These are phyloP conservation scores for Threskiornis aethiopicus DNA, from an alignment of 2,797 vertebrate species.

Conservation along the genomic window DNA sequence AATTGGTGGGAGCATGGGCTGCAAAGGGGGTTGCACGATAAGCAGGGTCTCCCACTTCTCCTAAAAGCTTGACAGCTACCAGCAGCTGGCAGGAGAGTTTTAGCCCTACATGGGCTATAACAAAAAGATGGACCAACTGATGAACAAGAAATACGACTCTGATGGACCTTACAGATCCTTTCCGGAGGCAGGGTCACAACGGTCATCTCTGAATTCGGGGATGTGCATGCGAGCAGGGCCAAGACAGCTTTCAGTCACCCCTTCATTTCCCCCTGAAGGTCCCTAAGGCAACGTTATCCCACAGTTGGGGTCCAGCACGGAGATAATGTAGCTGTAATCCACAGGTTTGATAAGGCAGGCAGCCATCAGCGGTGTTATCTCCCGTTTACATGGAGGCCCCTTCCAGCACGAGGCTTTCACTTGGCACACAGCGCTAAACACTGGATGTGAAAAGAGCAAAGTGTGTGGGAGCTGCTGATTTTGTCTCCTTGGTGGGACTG, in stretches of 20 bases:
- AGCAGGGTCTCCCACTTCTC: not conserved
- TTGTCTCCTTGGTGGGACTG: slow-evolving; percentile 41
- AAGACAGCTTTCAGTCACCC: not conserved
- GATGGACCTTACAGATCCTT: not conserved
- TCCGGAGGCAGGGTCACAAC: not conserved
- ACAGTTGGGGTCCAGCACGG: not conserved
- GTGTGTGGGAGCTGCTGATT: slow-evolving; percentile 62
- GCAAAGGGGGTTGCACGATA: not conserved
- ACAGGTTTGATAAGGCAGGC: slow-evolving; percentile 20
- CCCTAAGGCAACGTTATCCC: slow-evolving; percentile 1
- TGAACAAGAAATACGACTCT: not conserved
- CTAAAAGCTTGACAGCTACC: not conserved
- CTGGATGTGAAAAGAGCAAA: slow-evolving; percentile 27
- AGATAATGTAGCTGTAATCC: not conserved
- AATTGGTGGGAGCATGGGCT: not conserved
- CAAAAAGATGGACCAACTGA: not conserved
- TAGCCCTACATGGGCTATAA: not conserved
- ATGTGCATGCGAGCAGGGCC: not conserved
- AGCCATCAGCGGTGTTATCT: slow-evolving; percentile 35
- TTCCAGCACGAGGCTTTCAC: not conserved
- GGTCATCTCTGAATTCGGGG: not conserved
- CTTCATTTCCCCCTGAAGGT: not conserved
- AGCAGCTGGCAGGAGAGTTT: not conserved
- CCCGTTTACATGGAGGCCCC: not conserved
- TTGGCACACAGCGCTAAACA: not conserved